Evolutionary conservation across 2,113 vertebrate species (phyloP).

Genomic region (Mobula hypostoma): DNA sequence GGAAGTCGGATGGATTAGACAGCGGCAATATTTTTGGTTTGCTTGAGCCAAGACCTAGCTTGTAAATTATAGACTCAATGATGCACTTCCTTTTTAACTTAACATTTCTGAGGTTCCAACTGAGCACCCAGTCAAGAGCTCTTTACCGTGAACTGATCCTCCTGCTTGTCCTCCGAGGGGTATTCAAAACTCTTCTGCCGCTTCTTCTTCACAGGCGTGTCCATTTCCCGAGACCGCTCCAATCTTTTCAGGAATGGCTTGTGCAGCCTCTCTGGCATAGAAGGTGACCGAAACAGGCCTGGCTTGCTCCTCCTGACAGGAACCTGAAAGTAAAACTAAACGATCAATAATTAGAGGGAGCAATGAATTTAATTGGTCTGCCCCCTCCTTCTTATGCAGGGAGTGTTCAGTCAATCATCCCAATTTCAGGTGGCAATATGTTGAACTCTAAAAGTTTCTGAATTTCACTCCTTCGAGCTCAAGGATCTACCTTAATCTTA

Average conservation of each 20-base stretch:
- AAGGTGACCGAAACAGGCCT: constrained; percentile 50
- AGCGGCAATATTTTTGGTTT: neutral
- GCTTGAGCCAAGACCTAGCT: neutral
- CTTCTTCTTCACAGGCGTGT: constrained; percentile 42
- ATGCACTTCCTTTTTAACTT: too few relatives aligned
- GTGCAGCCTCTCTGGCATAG: constrained; percentile 51
- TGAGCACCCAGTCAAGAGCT: neutral
- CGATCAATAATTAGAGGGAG: neutral
- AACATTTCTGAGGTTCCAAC: neutral
- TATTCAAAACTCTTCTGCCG: constrained; percentile 39
- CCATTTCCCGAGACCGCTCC: constrained; percentile 40
- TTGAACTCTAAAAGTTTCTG: neutral
- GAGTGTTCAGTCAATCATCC: neutral
- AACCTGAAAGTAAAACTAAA: neutral
- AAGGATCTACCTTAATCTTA: too few relatives aligned
- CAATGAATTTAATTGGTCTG: neutral
- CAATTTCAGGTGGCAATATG: neutral
- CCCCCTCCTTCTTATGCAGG: neutral
- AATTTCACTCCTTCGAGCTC: neutral
- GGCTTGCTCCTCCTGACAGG: constrained; percentile 42
- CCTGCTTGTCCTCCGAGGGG: neutral
- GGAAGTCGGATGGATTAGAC: neutral
- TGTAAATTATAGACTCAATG: neutral
- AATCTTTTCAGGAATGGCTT: constrained; percentile 44
- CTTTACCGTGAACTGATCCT: neutral